Evolutionary conservation across 2,888 invertebrate genomes (phyloP), one percentile per base, ranked within the genome.

Genomic region (Epinotia demarniana): DNA sequence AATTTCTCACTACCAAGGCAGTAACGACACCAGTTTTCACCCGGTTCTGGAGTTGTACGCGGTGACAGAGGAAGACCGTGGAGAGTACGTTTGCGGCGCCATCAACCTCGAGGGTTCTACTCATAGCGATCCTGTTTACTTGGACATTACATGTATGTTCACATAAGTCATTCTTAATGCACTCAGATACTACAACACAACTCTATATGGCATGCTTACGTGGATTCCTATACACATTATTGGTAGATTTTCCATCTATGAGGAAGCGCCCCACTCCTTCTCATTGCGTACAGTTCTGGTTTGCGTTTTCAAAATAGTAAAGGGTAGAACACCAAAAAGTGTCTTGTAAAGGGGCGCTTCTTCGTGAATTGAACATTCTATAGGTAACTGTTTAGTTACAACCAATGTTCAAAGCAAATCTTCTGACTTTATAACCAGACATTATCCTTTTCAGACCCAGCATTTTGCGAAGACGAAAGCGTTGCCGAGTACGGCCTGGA

Each of bases 21-120:
- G 83, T 19, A 82, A 79, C 2, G 85, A 80, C 19, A 81, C 82
- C 11, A 79, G 80, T 0, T 85, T 89, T 11, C 85, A 87, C 60
- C 86, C 88, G 6, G 81, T 83, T 6, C 77, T 93, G 71, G 85
- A 84, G 68, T 77, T 93, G 33, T 78, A 77, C 18, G 84, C 86
- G 8, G 81, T 92, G 63, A 81, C 84, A 0, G 90, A 90, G 77
- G 78, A 78, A 0, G 87, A 90, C 57, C 86, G 87, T 0, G 94
- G 94, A 3, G 92, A 91, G 78, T 94, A 93, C 79, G 87, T 86
- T 4, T 94, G 94, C 78, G 88, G 88, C 13, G 94, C 89, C 3
- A 85, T 86, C 76, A 93, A 93, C 79, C 87, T 88, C 23, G 88
- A 88, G 76, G 92, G 92, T 0, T 83, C 86, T 27, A 82, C 87